A percentile compares a stretch with the other conserved stretches of the same genome.
Evolutionary conservation across 1,140 invertebrate genomes (phyloP).

Genomic region (Scaptomyza hsui): DNA sequence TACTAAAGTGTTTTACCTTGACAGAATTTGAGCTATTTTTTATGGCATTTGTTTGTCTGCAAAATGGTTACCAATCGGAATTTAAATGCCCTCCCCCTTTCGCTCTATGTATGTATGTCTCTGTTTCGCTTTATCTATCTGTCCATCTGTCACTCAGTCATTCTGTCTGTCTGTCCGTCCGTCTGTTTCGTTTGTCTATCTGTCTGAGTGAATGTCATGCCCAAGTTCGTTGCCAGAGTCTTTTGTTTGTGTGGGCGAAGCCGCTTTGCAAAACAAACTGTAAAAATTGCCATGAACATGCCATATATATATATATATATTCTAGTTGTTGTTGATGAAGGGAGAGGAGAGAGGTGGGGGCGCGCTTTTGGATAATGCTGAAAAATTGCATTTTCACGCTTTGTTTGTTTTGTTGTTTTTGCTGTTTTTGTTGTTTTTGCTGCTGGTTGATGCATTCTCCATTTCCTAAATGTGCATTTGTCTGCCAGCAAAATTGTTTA

Average conservation of each 20-base stretch:
- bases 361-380: constrained; percentile 13
- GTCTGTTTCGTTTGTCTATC: constrained; percentile 3
- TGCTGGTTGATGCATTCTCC: not conserved
- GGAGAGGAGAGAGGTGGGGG: not conserved
- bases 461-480: constrained; percentile 37
- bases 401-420: constrained; percentile 21
- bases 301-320: constrained; percentile 4
- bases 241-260: constrained; percentile 61
- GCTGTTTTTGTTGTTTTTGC: not conserved
- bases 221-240: constrained; percentile 81
- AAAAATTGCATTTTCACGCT: constrained; percentile 71
- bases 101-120: not conserved
- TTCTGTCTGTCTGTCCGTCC: constrained; percentile 7
- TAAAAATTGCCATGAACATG: constrained; percentile 73
- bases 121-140: not conserved
- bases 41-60: not conserved
- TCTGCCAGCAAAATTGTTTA: constrained; percentile 60
- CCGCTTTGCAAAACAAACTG: constrained; percentile 80
- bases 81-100: not conserved
- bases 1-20: not conserved
- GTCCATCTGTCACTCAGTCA: not conserved
- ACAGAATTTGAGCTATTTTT: no score
- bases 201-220: constrained; percentile 30
- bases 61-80: not conserved
- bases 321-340: constrained; percentile 15